phyloP scores from a whole-genome alignment of 92 coral and sea anemone species.

The Phymanthus crucifer region DNA sequence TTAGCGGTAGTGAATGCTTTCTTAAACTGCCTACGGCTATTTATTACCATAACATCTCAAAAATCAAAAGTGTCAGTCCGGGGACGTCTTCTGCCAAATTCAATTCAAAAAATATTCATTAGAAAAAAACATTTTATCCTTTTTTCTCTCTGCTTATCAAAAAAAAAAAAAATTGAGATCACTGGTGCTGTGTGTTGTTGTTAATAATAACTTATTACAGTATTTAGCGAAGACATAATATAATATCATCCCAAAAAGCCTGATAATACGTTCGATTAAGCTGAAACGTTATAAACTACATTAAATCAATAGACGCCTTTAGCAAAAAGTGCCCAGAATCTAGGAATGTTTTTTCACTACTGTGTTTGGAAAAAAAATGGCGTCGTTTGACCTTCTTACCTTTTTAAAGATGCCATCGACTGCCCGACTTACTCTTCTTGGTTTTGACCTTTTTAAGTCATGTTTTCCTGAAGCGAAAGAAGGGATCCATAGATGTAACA shows the following conservation, averaged over 20 bases:
- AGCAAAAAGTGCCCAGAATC: not conserved
- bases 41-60: too few relatives aligned
- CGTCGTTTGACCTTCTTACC: slow-evolving; percentile 14
- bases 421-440: slow-evolving; percentile 21
- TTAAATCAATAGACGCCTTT: not conserved
- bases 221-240: not conserved
- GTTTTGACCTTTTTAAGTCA: slow-evolving; percentile 16
- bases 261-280: not conserved
- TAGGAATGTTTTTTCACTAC: not conserved
- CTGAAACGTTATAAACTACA: not conserved
- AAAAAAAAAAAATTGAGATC: too few relatives aligned
- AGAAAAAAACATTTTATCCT: too few relatives aligned
- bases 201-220: not conserved
- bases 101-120: too few relatives aligned
- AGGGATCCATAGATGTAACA: slow-evolving; percentile 26
- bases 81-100: too few relatives aligned
- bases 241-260: not conserved
- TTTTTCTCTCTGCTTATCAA: too few relatives aligned
- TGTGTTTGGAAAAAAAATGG: not conserved
- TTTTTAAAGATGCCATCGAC: slow-evolving; percentile 10
- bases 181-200: not conserved
- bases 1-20: too few relatives aligned
- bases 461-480: slow-evolving; percentile 8
- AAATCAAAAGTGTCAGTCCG: too few relatives aligned
- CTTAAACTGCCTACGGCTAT: too few relatives aligned